Percentiles rank a stretch among this genome's conserved stretches.
phyloP scores from a whole-genome alignment of 2,797 vertebrate species.

The Salmo trutta region DNA sequence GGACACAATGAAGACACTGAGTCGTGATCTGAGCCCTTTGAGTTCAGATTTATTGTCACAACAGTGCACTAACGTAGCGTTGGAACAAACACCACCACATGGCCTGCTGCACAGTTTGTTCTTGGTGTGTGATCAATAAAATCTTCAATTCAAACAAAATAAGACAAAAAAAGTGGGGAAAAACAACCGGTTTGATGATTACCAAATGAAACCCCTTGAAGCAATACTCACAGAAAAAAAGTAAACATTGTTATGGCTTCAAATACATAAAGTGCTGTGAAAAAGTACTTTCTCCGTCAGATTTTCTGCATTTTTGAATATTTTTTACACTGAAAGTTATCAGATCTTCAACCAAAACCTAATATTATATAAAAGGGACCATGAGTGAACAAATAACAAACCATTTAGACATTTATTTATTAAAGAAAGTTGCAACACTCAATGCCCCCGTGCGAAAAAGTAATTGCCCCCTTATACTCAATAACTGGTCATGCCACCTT shows the following conservation, averaged over 20 bases:
- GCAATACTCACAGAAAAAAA: slow-evolving; percentile 23
- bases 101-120: slow-evolving; percentile 39
- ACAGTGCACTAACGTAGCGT: slow-evolving; percentile 63
- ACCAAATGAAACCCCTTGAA: slow-evolving; percentile 17
- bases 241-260: slow-evolving; percentile 17
- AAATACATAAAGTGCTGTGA: background rate
- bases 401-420: too few species aligned
- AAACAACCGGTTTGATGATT: slow-evolving; percentile 6
- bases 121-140: slow-evolving; percentile 30
- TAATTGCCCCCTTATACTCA: too few species aligned
- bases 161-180: slow-evolving; percentile 18
- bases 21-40: slow-evolving; percentile 67
- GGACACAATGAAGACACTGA: slow-evolving; percentile 55
- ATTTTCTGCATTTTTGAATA: too few species aligned
- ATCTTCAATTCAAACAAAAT: slow-evolving; percentile 25
- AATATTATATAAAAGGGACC: too few species aligned
- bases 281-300: too few species aligned
- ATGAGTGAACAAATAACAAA: too few species aligned
- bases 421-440: too few species aligned
- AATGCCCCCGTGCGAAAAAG: too few species aligned
- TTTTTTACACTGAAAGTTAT: too few species aligned
- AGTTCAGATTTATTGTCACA: slow-evolving; percentile 69
- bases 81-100: slow-evolving; percentile 51
- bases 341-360: too few species aligned
- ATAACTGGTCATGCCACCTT: too few species aligned